These are phyloP conservation scores for Myxocyprinus asiaticus DNA, from an alignment of 2,113 vertebrate genomes.

Conservation along the genomic window DNA sequence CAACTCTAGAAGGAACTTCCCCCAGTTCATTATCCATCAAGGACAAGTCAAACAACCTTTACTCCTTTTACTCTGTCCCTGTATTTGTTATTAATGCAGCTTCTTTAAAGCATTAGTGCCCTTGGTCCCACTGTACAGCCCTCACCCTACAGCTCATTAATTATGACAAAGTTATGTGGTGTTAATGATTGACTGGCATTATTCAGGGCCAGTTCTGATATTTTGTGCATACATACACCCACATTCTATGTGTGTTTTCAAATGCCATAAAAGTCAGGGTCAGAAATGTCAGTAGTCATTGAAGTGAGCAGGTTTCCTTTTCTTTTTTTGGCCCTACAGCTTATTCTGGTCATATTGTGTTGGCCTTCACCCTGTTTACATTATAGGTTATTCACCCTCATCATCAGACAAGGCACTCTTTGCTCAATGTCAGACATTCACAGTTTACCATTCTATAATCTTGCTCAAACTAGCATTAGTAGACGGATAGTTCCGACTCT, in stretches of 20 bases:
- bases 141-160: slow-evolving; percentile 1
- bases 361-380: background rate
- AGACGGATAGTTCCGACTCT: background rate
- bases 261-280: background rate
- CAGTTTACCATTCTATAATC: background rate
- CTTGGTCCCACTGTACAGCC: background rate
- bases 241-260: background rate
- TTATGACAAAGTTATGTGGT: background rate
- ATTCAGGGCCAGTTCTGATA: background rate
- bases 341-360: background rate
- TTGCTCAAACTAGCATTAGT: no score
- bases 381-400: background rate
- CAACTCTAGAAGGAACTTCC: background rate
- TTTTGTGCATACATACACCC: background rate
- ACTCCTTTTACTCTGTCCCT: background rate
- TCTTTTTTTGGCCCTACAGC: slow-evolving; percentile 3
- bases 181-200: slow-evolving; percentile 16
- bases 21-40: background rate
- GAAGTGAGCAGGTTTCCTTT: background rate
- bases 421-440: background rate
- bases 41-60: background rate
- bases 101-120: background rate
- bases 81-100: background rate
- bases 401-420: slow-evolving; percentile 6
- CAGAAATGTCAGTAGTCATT: background rate